Conservation (phyloP, 2,888 invertebrate species). For the Drosophila infuscata region DNA sequence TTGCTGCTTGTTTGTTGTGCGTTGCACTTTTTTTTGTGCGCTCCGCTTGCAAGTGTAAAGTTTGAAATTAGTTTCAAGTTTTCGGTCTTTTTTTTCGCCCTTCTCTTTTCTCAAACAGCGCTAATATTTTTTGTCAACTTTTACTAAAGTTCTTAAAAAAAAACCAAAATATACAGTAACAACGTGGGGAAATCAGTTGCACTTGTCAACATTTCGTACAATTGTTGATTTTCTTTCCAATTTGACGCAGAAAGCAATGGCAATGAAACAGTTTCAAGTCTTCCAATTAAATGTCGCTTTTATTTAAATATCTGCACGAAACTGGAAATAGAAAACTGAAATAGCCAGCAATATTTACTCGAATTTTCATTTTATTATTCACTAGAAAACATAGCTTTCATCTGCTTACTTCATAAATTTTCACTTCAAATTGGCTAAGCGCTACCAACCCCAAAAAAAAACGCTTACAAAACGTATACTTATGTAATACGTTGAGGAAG, state of each 20-base stretch:
- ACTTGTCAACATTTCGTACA: slow-evolving; percentile 47
- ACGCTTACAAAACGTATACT: background rate
- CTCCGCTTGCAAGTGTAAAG: slow-evolving; percentile 56
- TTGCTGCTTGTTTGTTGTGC: slow-evolving; percentile 42
- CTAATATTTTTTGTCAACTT: slow-evolving; percentile 40
- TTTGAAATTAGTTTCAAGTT: slow-evolving; percentile 77
- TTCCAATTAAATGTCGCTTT: background rate
- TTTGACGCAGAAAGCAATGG: slow-evolving; percentile 1
- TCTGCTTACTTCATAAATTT: background rate
- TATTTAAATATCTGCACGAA: background rate
- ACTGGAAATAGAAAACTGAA: background rate
- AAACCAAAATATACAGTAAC: slow-evolving; percentile 6
- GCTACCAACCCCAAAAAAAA: background rate
- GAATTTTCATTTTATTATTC: background rate
- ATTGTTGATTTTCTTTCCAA: slow-evolving; percentile 20
- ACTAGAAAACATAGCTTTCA: background rate
- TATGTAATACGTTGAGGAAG: background rate
- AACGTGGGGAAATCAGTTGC: slow-evolving; percentile 26
- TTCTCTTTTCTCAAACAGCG: background rate
- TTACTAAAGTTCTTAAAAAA: slow-evolving; percentile 42
- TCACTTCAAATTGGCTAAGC: background rate
- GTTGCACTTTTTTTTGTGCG: slow-evolving; percentile 44
- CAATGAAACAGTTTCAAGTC: slow-evolving; percentile 1
- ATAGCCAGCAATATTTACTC: background rate
- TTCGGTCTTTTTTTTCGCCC: slow-evolving; percentile 35